Base-by-base conservation (phyloP, 2,888 invertebrate genomes). In the Ctena decussata region DNA sequence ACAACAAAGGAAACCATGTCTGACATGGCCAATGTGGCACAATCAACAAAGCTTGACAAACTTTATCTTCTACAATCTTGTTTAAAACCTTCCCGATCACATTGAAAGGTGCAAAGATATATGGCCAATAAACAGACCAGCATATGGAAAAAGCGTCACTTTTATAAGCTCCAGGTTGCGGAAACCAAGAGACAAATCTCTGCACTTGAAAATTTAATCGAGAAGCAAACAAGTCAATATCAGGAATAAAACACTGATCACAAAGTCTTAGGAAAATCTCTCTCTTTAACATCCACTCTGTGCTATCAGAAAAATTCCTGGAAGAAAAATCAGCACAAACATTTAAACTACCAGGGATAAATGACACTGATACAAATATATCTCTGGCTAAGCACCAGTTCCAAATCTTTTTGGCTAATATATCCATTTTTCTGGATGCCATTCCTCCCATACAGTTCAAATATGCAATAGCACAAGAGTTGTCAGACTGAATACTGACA, bases 41-140 rank as follows among this genome's bases (percentile, higher is more conserved):
- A 41, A 89, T 65, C 8, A 82, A 32, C 18, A 87, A 76, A 24
- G 80, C 83, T 65, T 70, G 74, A 1, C 85, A 76, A 11, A 84
- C 86, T 11, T 85, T 46, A 46, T 90, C 85, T 41, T 71, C 27
- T 3, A 74, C 12, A 32, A 89, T 44, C 44, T 86, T 89, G 24
- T 84, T 81, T 0, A 90, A 11, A 15, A 83, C 81, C 39, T 82
- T 85, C 0, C 82, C 77, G 24, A 87, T 37, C 27, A 82, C 44
- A 77, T 57, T 71, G 27, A 90, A 89, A 71, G 89, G 90, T 15
- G 86, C 83, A 83, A 90, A 90, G 1, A 84, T 74, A 41, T 86
- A 90, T 21, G 80, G 83, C 11, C 8, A 0, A 18, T 73, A 75
- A 27, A 46, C 11, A 8, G 30, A 21, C 89, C 87, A 89, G 5